Evolutionary conservation across 2,113 vertebrate genomes (phyloP).

Genomic region (Bettongia penicillata): DNA sequence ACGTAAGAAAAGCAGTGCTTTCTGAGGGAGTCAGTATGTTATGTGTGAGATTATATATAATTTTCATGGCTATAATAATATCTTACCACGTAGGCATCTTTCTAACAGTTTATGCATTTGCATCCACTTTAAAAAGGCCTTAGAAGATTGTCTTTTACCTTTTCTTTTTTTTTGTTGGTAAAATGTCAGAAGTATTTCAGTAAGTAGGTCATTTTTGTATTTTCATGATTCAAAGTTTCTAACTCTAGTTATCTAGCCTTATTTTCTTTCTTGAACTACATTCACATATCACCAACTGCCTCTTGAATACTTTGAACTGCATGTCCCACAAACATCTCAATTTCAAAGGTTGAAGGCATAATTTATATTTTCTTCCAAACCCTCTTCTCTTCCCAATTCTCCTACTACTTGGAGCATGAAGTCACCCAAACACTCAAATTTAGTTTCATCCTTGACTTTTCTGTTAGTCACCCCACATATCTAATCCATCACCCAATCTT

Average conservation of each 20-base stretch:
- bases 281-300: background rate
- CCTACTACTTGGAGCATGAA: too few relatives aligned
- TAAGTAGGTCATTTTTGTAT: background rate
- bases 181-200: background rate
- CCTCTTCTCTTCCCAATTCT: background rate
- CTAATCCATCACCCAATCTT: background rate
- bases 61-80: background rate
- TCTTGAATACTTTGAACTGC: background rate
- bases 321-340: background rate
- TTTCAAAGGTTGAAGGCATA: background rate
- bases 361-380: background rate
- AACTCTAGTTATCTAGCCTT: background rate
- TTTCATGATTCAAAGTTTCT: background rate
- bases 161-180: background rate
- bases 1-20: constrained; percentile 43
- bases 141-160: background rate
- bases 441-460: background rate
- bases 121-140: background rate
- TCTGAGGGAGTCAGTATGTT: constrained; percentile 39
- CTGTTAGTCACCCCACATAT: background rate
- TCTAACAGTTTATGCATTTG: background rate
- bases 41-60: constrained; percentile 14
- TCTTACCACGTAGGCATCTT: background rate
- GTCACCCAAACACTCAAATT: background rate
- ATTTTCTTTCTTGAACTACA: background rate